Conservation (phyloP, 2,797 vertebrate species). For the Lepidocolaptes lacrymiger region DNA sequence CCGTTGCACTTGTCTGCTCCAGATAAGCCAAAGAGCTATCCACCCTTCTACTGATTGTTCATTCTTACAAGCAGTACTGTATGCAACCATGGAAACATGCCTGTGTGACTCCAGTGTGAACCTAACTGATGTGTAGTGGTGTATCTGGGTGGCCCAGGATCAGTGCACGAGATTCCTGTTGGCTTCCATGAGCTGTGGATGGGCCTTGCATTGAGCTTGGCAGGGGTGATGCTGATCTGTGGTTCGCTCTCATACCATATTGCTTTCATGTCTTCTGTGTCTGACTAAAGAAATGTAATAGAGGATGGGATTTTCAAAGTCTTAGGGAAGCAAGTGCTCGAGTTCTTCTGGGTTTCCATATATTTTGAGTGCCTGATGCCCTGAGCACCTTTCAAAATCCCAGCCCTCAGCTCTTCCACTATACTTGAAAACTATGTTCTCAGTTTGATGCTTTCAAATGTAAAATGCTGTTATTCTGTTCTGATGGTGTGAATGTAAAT, state of each 20-base stretch:
- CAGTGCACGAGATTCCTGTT: neutral
- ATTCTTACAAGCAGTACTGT: slow-evolving; percentile 31
- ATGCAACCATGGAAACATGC: neutral
- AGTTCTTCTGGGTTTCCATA: neutral
- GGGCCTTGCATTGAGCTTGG: neutral
- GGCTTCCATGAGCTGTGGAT: neutral
- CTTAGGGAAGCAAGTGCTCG: neutral
- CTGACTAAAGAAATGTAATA: slow-evolving; percentile 45
- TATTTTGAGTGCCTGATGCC: neutral
- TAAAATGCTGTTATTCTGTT: neutral
- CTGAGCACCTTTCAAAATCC: slow-evolving; percentile 6
- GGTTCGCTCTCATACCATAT: neutral
- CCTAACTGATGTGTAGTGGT: neutral
- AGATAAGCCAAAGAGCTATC: slow-evolving; percentile 64
- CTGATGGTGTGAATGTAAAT: slow-evolving; percentile 55
- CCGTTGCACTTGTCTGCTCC: slow-evolving; percentile 31
- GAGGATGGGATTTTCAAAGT: slow-evolving; percentile 44
- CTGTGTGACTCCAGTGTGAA: neutral
- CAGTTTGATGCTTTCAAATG: neutral
- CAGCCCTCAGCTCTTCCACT: slow-evolving; percentile 28
- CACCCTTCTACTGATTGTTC: neutral
- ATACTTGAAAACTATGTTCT: slow-evolving; percentile 53
- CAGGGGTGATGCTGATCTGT: neutral
- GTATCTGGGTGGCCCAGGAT: neutral
- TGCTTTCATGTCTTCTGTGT: slow-evolving; percentile 18